Evolutionary conservation across 2,888 invertebrate genomes (phyloP), one percentile per base, ranked within the genome.

Genomic region (Harpalus rufipes): DNA sequence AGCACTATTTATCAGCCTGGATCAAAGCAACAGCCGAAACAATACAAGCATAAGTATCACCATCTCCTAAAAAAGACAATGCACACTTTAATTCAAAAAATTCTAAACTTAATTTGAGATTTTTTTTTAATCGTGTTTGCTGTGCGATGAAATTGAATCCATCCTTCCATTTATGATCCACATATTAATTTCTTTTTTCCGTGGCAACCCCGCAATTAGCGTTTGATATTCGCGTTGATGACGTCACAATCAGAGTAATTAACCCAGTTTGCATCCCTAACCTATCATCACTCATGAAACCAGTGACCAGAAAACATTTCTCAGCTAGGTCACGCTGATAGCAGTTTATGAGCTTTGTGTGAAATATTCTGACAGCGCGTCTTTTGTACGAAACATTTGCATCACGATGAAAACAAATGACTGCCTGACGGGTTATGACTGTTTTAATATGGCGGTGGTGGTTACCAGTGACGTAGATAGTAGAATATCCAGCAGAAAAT

Each of bases 201-300:
- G 44, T 12, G 12, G 44, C 7, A 8, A 51, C 44, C 44, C 44
- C 44, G 44, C 44, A 51, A 51, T 51, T 51, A 51, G 32, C 44
- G 44, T 51, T 0, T 51, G 44, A 51, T 51, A 51, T 51, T 51
- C 44, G 44, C 8, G 44, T 7, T 51, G 32, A 32, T 63, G 63
- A 68, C 68, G 39, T 68, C 68, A 68, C 68, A 68, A 68, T 39
- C 39, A n/a, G 14, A 10, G 68, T 68, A 21, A 68, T 68, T 68
- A 68, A 68, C 68, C 68, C 32, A 68, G 12, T 68, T 68, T 68
- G 68, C 68, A 39, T 68, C 68, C 39, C 68, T 68, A 68, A 68
- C 39, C 39, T 68, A 68, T 39, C 63, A 21, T 25, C 63, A 63
- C 25, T 63, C 68, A 32, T 39, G 16, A 63, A 25, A 63, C 68